Evolutionary conservation across 2,888 invertebrate genomes (phyloP).

Genomic region (Diarsia rubi): DNA sequence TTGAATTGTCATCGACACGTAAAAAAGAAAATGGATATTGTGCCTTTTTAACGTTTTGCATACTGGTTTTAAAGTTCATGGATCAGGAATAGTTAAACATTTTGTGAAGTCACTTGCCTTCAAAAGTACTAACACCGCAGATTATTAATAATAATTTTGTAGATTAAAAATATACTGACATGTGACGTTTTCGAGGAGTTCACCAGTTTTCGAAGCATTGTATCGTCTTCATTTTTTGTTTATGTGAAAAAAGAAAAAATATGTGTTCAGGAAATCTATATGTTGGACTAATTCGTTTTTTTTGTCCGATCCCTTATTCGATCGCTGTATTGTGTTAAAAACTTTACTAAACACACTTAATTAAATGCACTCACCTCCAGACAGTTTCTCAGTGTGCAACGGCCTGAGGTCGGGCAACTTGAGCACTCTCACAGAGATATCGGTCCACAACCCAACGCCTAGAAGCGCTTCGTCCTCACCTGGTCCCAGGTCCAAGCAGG

Average conservation of each 20-base stretch:
- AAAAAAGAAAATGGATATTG: background rate
- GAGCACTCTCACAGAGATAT: constrained; percentile 97
- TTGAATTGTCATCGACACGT: too few species aligned
- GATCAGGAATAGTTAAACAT: background rate
- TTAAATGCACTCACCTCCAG: constrained; percentile 92
- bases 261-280: too few species aligned
- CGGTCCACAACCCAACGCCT: constrained; percentile 99
- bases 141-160: too few species aligned
- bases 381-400: constrained; percentile 96
- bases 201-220: too few species aligned
- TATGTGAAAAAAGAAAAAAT: too few species aligned
- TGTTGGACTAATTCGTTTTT: too few species aligned
- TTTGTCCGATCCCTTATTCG: too few species aligned
- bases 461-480: constrained; percentile 92
- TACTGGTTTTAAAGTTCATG: background rate
- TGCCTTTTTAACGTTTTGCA: background rate
- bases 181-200: too few species aligned
- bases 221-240: too few species aligned
- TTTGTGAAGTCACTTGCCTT: background rate
- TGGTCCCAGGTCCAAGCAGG: constrained; percentile 98
- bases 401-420: constrained; percentile 95
- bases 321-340: background rate
- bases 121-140: background rate
- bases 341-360: background rate
- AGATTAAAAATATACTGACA: too few species aligned